Evolutionary conservation across 2,797 vertebrate genomes (phyloP).

Genomic region (Hirundo rustica): DNA sequence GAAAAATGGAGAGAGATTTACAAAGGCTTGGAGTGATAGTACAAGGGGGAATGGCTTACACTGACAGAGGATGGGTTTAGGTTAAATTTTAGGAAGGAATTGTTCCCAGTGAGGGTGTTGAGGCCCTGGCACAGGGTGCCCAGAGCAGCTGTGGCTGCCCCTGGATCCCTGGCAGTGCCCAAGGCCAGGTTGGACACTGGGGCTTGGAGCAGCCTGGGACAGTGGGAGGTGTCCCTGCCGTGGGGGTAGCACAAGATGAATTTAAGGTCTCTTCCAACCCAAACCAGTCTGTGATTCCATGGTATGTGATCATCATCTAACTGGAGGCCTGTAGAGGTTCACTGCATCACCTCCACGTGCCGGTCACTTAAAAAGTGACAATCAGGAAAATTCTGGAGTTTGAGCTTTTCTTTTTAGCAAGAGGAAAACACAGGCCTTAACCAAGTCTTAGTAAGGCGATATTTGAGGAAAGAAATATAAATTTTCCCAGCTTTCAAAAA

Average conservation of each 20-base stretch:
- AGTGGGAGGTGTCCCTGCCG: not conserved
- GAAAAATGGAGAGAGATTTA: not conserved
- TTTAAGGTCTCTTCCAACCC: not conserved
- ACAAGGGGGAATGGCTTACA: not conserved
- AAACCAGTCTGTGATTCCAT: not conserved
- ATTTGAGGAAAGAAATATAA: not conserved
- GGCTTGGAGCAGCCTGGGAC: not conserved
- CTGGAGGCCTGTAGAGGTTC: not conserved
- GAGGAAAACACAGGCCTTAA: not conserved
- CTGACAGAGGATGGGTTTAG: not conserved
- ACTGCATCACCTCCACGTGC: not conserved
- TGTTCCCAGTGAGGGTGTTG: fast-evolving
- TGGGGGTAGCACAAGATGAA: fast-evolving
- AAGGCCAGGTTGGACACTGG: fast-evolving
- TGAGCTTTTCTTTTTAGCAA: not conserved
- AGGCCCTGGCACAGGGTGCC: not conserved
- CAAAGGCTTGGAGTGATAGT: not conserved
- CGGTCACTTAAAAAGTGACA: not conserved
- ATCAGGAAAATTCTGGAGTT: not conserved
- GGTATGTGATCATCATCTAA: fast-evolving
- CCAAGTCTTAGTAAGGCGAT: not conserved
- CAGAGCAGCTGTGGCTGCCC: not conserved
- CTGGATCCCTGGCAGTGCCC: not conserved
- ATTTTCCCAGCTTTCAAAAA: not conserved
- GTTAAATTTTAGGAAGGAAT: not conserved